Conservation (phyloP, 2,888 invertebrate species). For the Leptinotarsa rubiginosa region DNA sequence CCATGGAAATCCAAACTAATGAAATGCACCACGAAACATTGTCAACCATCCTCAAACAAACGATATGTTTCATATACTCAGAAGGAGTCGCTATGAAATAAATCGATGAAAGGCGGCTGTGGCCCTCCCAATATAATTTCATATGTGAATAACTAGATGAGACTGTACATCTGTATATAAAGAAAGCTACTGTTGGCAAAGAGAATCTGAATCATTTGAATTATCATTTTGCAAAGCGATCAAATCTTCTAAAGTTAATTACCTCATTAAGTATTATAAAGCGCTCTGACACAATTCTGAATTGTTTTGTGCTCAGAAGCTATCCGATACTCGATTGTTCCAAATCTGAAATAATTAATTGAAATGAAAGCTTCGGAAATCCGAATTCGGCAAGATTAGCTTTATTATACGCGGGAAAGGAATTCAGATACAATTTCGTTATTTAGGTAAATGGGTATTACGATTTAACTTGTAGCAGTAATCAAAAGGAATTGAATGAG, state of each 20-base stretch:
- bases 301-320: neutral
- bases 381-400: neutral
- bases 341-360: constrained; percentile 16
- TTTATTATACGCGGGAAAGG: neutral
- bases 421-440: neutral
- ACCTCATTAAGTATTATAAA: constrained; percentile 13
- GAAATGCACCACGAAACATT: no score
- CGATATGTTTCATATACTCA: no score
- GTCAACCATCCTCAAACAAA: no score
- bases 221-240: neutral
- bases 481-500: constrained; percentile 1
- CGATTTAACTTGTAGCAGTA: neutral
- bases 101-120: no score
- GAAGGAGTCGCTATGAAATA: no score
- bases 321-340: constrained; percentile 13
- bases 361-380: constrained; percentile 1
- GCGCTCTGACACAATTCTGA: neutral
- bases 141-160: no score
- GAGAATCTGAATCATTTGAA: neutral
- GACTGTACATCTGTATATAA: neutral
- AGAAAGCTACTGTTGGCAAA: neutral
- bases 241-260: neutral
- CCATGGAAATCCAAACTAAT: no score
- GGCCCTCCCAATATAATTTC: no score
- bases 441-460: neutral